These are phyloP conservation scores for Tursiops truncatus DNA, from an alignment of 2,113 vertebrate genomes.

Conservation along the genomic window DNA sequence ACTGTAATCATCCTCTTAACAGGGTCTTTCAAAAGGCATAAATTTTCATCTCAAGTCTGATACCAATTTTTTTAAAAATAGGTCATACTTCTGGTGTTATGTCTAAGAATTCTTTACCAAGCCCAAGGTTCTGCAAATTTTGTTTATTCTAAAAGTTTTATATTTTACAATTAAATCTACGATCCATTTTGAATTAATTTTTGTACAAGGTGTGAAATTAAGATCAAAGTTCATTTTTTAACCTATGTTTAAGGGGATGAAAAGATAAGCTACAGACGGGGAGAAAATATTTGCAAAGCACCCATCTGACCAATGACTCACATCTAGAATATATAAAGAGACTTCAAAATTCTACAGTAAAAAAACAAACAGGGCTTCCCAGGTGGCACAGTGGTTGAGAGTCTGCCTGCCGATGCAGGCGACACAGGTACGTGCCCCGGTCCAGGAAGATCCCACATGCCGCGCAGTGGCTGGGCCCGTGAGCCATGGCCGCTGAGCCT, in stretches of 20 bases:
- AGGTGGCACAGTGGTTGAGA: no score
- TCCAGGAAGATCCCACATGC: no score
- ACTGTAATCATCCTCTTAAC: slow-evolving; percentile 6
- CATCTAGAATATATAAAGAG: background rate
- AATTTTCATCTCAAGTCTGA: background rate
- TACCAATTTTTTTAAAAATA: background rate
- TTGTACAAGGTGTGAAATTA: background rate
- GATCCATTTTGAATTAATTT: slow-evolving; percentile 28
- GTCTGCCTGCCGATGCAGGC: no score
- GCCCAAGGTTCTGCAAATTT: background rate
- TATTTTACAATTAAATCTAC: slow-evolving; percentile 32
- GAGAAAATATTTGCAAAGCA: slow-evolving; percentile 38
- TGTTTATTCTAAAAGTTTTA: background rate
- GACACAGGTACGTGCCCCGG: no score
- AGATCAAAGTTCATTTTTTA: slow-evolving; percentile 32
- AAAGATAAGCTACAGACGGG: slow-evolving; percentile 17
- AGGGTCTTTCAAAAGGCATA: background rate
- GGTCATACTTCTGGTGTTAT: background rate
- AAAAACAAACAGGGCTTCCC: background rate
- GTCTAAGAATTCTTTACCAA: slow-evolving; percentile 19
- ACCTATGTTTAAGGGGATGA: background rate
- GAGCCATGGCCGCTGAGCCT: no score
- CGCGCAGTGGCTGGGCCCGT: no score
- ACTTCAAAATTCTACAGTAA: slow-evolving; percentile 15
- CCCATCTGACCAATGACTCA: background rate